Base-by-base conservation (phyloP, 2,888 invertebrate genomes). In the Altica lythri region DNA sequence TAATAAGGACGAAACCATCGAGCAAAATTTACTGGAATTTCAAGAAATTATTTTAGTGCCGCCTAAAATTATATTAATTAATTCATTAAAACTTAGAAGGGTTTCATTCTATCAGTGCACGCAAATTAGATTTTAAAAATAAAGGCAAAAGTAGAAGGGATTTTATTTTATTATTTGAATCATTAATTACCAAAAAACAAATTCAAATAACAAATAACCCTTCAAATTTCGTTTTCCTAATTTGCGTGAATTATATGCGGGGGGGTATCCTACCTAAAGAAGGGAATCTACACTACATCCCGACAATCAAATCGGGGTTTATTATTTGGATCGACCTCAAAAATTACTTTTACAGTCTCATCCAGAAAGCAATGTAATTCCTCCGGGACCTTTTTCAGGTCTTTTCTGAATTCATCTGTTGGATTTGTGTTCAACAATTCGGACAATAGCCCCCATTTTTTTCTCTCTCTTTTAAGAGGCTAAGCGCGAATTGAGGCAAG, bases 341-440 rank as follows among this genome's bases (percentile, higher is more conserved):
- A 76, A 76, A 76, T 76, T 76, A 76, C 76, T 75, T 70, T 71
- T 74, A 77, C 76, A 77, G 77, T 76, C 76, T 75, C 76, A 77
- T 76, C 76, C 77, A 76, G 76, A 77, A 77, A 75, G 73, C 70
- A 73, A 71, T 75, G 73, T 74, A 74, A 72, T 75, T 71, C 72
- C 74, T 74, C 75, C 74, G 69, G 65, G 71, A 71, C 74, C 75
- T 72, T 66, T 43, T 57, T 42, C 69, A 72, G 73, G 75, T 63
- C 72, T 75, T 75, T 76, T 76, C 75, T 75, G 76, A 75, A 75
- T 75, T 75, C 74, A 75, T 75, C 76, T 76, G 76, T 75, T 67
- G 61, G 64, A 65, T 72, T 75, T 74, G 75, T 75, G 71, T 75
- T 75, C 69, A 75, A 75, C 75, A 75, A 75, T 75, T 74, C 75